phyloP scores from a whole-genome alignment of 2,113 vertebrate species.

The Channa maculata region DNA sequence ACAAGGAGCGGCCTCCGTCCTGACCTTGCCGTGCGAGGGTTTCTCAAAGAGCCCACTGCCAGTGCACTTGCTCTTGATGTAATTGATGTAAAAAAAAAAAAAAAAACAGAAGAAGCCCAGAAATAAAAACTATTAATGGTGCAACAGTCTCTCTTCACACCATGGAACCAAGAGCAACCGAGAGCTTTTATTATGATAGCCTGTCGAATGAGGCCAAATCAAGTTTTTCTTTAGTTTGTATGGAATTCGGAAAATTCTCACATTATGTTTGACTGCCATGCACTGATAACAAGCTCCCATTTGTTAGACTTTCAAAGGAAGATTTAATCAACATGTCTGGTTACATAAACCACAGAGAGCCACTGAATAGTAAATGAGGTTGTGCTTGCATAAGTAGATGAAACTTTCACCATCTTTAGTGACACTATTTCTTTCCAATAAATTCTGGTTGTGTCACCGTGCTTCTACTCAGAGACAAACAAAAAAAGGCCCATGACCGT shows the following conservation, averaged over 20 bases:
- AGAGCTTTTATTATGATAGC: background rate
- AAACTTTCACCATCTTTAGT: slow-evolving; percentile 26
- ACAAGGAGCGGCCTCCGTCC: slow-evolving; percentile 15
- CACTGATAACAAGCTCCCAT: slow-evolving; percentile 9
- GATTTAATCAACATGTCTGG: slow-evolving; percentile 27
- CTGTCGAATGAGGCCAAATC: background rate
- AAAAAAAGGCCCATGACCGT: background rate
- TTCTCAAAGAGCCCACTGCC: slow-evolving; percentile 17
- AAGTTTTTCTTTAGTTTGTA: background rate
- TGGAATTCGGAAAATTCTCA: background rate
- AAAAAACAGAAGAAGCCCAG: background rate
- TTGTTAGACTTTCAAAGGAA: slow-evolving; percentile 18
- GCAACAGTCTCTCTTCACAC: background rate
- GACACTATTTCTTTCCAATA: slow-evolving; percentile 16
- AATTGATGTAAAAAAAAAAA: background rate
- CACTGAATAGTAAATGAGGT: slow-evolving; percentile 29
- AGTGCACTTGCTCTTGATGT: background rate
- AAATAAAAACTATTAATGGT: too few relatives aligned
- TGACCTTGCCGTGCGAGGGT: slow-evolving; percentile 11
- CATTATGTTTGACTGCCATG: slow-evolving; percentile 3
- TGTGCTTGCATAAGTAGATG: slow-evolving; percentile 8
- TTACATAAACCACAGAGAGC: slow-evolving; percentile 27
- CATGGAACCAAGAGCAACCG: background rate
- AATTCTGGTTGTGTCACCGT: slow-evolving; percentile 8
- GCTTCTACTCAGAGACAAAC: slow-evolving; percentile 19